A percentile compares a stretch with the other conserved stretches of the same genome.
These are phyloP conservation scores for Sebastiscus albofasciatus DNA, from an alignment of 2,797 vertebrate genomes.

Conservation along the genomic window DNA sequence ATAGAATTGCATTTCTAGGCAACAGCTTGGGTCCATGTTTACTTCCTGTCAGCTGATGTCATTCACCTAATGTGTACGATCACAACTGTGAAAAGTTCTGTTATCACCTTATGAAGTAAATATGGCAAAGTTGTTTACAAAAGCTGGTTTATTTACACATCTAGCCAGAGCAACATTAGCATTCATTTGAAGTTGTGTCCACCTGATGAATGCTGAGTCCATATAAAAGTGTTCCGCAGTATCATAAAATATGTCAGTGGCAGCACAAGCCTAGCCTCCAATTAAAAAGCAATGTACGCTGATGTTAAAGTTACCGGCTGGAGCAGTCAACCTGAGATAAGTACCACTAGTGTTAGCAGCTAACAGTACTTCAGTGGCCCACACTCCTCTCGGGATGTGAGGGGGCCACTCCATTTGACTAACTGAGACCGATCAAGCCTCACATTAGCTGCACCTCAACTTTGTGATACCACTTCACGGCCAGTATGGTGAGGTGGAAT, in stretches of 20 bases:
- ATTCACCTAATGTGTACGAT: too few species aligned
- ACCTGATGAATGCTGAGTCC: not conserved
- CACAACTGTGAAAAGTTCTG: too few species aligned
- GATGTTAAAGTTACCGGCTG: not conserved
- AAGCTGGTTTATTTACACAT: not conserved
- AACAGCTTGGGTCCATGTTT: too few species aligned
- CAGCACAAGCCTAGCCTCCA: not conserved
- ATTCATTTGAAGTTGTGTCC: not conserved
- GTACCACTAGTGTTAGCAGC: not conserved
- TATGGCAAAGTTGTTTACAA: not conserved
- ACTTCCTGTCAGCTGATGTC: too few species aligned
- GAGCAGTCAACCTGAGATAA: not conserved
- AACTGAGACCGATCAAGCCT: conserved; percentile 3
- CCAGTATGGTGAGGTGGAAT: not conserved
- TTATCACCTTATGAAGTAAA: not conserved
- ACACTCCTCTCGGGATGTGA: not conserved
- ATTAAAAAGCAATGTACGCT: not conserved
- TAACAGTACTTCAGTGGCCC: not conserved
- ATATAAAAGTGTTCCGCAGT: not conserved
- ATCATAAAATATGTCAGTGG: not conserved
- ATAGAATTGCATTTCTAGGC: too few species aligned
- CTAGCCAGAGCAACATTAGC: not conserved
- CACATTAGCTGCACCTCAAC: not conserved
- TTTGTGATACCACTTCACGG: not conserved
- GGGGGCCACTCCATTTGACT: not conserved